A percentile compares a stretch with the other conserved stretches of the same genome.
Evolutionary conservation across 2,888 invertebrate genomes (phyloP).

Genomic region (Morinoia aosen): DNA sequence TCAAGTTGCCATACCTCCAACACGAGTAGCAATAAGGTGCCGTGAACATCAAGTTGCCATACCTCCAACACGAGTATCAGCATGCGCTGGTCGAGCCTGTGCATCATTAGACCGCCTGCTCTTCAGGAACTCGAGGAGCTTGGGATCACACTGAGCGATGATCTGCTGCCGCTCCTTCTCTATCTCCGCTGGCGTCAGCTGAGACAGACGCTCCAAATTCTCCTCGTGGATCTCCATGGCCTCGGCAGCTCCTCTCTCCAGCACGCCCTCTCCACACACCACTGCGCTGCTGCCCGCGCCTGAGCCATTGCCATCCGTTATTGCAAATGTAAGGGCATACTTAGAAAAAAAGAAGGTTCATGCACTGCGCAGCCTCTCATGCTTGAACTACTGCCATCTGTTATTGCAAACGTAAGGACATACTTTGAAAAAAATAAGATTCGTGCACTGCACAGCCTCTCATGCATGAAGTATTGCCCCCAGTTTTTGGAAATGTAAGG

Average conservation of each 20-base stretch:
- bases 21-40: no score
- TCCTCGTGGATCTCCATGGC: conserved; percentile 79
- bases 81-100: neutral
- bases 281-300: neutral
- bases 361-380: neutral
- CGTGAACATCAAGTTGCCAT: no score
- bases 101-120: conserved; percentile 67
- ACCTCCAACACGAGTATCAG: no score
- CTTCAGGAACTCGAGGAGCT: conserved; percentile 79
- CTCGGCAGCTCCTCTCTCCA: conserved; percentile 68
- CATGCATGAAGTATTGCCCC: no score
- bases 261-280: conserved; percentile 14
- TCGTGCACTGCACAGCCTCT: no score
- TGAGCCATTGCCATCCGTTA: neutral
- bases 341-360: neutral
- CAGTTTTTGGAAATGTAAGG: neutral
- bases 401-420: no score
- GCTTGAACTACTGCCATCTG: neutral
- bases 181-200: conserved; percentile 84
- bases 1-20: no score
- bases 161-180: conserved; percentile 81
- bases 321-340: neutral
- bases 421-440: no score
- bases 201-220: conserved; percentile 79
- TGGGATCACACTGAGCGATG: conserved; percentile 78